These are phyloP conservation scores for Neolamprologus ventralis DNA, from an alignment of 2,113 vertebrate genomes.

Conservation along the genomic window DNA sequence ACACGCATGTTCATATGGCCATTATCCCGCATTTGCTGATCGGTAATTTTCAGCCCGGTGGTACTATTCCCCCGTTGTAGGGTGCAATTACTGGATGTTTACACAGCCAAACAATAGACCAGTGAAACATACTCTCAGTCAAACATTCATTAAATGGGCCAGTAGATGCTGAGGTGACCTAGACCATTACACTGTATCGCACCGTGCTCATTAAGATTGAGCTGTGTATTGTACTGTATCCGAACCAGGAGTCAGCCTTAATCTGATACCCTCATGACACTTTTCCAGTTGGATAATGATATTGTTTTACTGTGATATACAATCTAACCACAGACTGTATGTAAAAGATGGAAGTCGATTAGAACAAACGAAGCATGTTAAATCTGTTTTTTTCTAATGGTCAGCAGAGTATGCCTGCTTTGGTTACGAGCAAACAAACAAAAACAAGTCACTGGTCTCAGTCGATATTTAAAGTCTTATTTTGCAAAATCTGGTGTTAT, in stretches of 20 bases:
- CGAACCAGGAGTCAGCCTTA: not conserved
- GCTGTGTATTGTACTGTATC: not conserved
- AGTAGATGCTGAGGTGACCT: conserved; percentile 40
- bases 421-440: not conserved
- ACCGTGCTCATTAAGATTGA: conserved; percentile 14
- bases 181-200: conserved; percentile 13
- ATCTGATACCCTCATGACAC: not conserved
- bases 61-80: conserved; percentile 26
- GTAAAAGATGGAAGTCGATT: not conserved
- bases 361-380: not conserved
- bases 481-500: not conserved
- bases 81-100: conserved; percentile 61
- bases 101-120: conserved; percentile 47
- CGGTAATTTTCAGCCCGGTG: conserved; percentile 44
- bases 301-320: not conserved
- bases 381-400: not conserved
- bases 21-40: conserved; percentile 57
- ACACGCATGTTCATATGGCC: conserved; percentile 14
- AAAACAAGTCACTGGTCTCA: not conserved
- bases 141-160: conserved; percentile 51
- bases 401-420: not conserved
- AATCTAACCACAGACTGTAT: not conserved
- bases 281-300: not conserved
- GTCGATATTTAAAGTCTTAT: not conserved
- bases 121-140: conserved; percentile 46